These are phyloP conservation scores for Cheirogaleus medius DNA, from an alignment of 2,113 vertebrate species.

Conservation along the genomic window DNA sequence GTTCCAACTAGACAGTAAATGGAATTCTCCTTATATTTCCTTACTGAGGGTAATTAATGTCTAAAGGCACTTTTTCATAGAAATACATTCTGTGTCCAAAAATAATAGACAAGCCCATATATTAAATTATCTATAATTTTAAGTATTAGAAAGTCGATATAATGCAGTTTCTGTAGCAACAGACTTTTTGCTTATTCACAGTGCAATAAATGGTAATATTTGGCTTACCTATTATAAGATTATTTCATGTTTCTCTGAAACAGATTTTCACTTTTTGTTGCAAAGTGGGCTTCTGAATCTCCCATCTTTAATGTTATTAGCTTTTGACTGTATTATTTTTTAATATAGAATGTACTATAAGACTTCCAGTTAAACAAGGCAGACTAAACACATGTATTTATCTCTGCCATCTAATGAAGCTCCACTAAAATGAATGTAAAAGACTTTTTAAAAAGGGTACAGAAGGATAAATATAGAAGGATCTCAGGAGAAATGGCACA, in stretches of 20 bases:
- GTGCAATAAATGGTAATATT: background rate
- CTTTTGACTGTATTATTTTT: background rate
- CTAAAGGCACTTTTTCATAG: background rate
- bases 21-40: background rate
- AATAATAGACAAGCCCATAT: background rate
- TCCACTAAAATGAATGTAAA: background rate
- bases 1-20: background rate
- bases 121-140: constrained; percentile 21
- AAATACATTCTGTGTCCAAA: background rate
- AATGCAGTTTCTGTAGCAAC: background rate
- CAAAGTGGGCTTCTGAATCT: background rate
- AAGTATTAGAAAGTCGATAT: background rate
- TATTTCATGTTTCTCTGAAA: background rate
- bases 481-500: background rate
- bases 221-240: background rate
- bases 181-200: background rate
- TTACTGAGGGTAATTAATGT: background rate
- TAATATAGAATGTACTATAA: background rate
- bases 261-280: background rate
- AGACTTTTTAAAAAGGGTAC: background rate
- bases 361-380: background rate
- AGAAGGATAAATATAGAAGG: background rate
- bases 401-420: background rate
- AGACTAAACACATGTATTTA: constrained; percentile 23
- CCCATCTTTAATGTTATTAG: background rate